These are phyloP conservation scores for Phengaris arion DNA, from an alignment of 2,888 invertebrate species.

Conservation along the genomic window DNA sequence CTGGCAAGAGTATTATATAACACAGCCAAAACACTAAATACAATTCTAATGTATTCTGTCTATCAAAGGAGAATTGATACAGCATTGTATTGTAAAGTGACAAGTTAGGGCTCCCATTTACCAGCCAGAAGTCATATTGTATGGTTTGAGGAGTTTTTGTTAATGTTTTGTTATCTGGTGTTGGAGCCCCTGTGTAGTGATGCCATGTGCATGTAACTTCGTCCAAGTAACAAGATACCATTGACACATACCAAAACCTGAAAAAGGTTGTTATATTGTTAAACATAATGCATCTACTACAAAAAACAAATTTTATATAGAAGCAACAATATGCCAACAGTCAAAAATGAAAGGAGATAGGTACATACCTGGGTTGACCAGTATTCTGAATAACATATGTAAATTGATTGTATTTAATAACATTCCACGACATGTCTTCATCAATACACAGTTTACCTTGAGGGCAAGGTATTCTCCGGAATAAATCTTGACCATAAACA, in stretches of 20 bases:
- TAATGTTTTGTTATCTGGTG: slow-evolving; percentile 58
- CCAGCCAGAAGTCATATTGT: slow-evolving; percentile 95
- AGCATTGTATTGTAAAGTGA: slow-evolving; percentile 92
- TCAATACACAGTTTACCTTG: slow-evolving; percentile 88
- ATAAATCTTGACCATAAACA: slow-evolving; percentile 85
- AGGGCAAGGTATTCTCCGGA: slow-evolving; percentile 92
- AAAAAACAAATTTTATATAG: background rate
- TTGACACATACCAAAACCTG: slow-evolving; percentile 97
- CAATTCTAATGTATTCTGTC: slow-evolving; percentile 94
- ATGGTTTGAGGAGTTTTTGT: slow-evolving; percentile 62
- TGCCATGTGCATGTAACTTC: slow-evolving; percentile 91
- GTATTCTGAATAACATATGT: slow-evolving; percentile 95
- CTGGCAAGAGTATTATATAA: slow-evolving; percentile 90
- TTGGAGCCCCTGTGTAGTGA: slow-evolving; percentile 77
- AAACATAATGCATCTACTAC: background rate
- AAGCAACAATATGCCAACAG: background rate
- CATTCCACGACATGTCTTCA: slow-evolving; percentile 91
- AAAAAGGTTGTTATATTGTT: slow-evolving; percentile 40
- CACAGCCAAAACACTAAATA: slow-evolving; percentile 93
- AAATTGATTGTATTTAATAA: slow-evolving; percentile 93
- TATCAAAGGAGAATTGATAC: slow-evolving; percentile 98
- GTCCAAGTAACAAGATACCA: slow-evolving; percentile 94
- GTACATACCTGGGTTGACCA: slow-evolving; percentile 88
- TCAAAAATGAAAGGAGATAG: background rate
- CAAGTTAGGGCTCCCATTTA: slow-evolving; percentile 96